These are phyloP conservation scores for Vireo altiloquus DNA, from an alignment of 2,113 vertebrate genomes.

Conservation along the genomic window DNA sequence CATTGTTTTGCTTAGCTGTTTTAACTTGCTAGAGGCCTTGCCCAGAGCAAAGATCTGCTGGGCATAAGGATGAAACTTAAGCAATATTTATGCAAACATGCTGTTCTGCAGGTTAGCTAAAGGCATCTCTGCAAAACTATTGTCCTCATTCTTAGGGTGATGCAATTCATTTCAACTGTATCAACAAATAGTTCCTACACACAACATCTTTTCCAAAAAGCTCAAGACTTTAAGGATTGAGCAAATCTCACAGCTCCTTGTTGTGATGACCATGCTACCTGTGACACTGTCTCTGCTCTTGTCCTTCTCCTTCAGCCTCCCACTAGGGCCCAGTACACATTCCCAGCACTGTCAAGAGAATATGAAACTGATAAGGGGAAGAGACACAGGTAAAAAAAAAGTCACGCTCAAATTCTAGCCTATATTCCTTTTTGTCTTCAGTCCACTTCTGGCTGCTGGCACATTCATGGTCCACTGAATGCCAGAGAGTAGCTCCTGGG, in stretches of 20 bases:
- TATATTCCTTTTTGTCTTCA: background rate
- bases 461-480: background rate
- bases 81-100: background rate
- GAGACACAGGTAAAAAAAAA: background rate
- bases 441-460: background rate
- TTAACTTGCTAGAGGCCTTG: background rate
- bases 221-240: background rate
- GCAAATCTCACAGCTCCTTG: background rate
- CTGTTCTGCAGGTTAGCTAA: background rate
- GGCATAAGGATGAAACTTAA: background rate
- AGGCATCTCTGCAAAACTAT: background rate
- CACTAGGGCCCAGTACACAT: no score
- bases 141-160: background rate
- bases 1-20: background rate
- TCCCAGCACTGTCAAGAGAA: background rate
- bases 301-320: background rate
- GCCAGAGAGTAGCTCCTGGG: background rate
- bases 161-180: background rate
- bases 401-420: fast-evolving
- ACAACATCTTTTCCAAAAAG: background rate
- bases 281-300: background rate
- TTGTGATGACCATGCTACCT: background rate
- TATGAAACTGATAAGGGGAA: background rate
- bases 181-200: background rate
- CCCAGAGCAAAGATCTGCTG: background rate